These are phyloP conservation scores for Reticulitermes lucifugus DNA, from an alignment of 2,888 invertebrate species.

Conservation along the genomic window DNA sequence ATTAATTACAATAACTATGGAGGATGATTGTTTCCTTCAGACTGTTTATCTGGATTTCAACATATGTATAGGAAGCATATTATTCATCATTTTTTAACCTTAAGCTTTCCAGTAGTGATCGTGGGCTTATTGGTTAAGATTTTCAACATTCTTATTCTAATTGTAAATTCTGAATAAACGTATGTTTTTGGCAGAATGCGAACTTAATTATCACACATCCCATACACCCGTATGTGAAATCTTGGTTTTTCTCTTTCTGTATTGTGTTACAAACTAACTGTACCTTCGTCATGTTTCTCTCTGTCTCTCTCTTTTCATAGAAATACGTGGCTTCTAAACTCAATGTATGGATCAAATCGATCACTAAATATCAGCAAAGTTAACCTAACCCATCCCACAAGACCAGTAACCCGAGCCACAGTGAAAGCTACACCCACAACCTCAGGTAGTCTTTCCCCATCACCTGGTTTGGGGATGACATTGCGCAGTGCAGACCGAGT, in stretches of 20 bases:
- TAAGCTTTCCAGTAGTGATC: too few species aligned
- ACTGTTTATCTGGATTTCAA: too few species aligned
- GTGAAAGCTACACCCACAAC: constrained; percentile 46
- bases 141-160: too few species aligned
- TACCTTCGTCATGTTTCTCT: constrained; percentile 10
- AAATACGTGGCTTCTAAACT: constrained; percentile 52
- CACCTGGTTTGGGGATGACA: constrained; percentile 50
- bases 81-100: too few species aligned
- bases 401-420: constrained; percentile 48
- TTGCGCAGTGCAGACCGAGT: constrained; percentile 51
- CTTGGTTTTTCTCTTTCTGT: neutral
- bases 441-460: constrained; percentile 47
- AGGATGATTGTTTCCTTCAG: too few species aligned
- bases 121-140: too few species aligned
- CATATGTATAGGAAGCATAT: too few species aligned
- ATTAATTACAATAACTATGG: too few species aligned
- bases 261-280: neutral
- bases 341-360: constrained; percentile 51
- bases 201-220: too few species aligned
- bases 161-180: too few species aligned
- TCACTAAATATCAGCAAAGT: constrained; percentile 51
- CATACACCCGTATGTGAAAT: too few species aligned
- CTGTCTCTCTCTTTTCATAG: constrained; percentile 43
- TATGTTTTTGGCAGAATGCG: too few species aligned
- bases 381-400: constrained; percentile 46